These are phyloP conservation scores for Chirona hameri DNA, from an alignment of 2,888 invertebrate species.

Conservation along the genomic window DNA sequence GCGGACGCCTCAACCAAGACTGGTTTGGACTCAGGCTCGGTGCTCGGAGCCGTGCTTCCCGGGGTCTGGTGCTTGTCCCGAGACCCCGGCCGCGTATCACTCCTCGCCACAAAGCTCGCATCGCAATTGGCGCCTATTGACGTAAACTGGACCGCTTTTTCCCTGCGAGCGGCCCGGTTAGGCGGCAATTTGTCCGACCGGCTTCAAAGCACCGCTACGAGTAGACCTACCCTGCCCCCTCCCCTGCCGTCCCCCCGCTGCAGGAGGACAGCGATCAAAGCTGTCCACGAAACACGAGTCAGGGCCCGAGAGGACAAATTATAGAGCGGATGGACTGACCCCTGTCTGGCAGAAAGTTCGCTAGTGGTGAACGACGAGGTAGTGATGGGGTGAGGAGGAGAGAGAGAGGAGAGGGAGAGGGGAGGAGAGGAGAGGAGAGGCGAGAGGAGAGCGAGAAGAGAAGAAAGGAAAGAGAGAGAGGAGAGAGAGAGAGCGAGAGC, in stretches of 20 bases:
- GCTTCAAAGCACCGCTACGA: conserved; percentile 8
- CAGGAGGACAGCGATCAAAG: not conserved
- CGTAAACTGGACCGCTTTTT: not conserved
- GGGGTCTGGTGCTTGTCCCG: conserved; percentile 35
- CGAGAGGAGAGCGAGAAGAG: too few species aligned
- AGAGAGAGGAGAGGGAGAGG: too few species aligned
- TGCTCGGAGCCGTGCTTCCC: not conserved
- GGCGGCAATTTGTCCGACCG: not conserved
- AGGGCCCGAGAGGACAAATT: not conserved
- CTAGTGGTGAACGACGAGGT: too few species aligned
- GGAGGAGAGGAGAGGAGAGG: too few species aligned
- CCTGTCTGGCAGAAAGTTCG: not conserved
- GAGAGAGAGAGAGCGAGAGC: too few species aligned
- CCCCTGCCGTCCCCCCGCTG: not conserved
- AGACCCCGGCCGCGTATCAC: conserved; percentile 48
- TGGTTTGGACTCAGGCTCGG: not conserved
- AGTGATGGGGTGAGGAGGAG: too few species aligned
- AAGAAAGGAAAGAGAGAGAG: too few species aligned
- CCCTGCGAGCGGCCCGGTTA: not conserved
- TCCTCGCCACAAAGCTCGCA: conserved; percentile 43
- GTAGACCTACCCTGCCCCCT: not conserved
- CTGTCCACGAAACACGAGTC: not conserved
- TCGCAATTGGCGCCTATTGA: conserved; percentile 9
- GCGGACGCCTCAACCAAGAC: not conserved
- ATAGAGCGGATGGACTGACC: not conserved